Base-by-base conservation (phyloP, 1,140 invertebrate genomes). In the Philopotamus ludificatus region DNA sequence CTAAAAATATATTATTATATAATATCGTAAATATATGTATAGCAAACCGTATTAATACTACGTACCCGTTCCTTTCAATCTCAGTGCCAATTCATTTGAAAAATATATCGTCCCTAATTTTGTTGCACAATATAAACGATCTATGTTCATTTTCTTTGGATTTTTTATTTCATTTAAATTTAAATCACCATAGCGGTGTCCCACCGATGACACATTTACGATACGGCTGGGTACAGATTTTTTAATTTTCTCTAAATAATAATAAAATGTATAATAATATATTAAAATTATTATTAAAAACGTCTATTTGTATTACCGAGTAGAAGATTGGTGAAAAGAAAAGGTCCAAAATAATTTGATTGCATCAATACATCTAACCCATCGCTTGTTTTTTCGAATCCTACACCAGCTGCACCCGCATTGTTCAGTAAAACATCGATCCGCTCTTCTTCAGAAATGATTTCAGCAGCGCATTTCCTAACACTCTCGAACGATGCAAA, bases 311-410 rank as follows among this genome's bases (percentile, higher is more conserved):
- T n/a, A 22, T 16, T 39, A 66, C 91, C 92, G 25, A 83, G 79
- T 18, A 86, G 74, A 49, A 85, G 75, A 72, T 78, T 78, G 1
- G 91, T 94, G 7, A 94, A 74, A 0, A 94, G 79, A 73, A 94
- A 94, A 23, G 88, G 90, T 0, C 90, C 90, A 73, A 92, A 91
- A 73, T 94, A 86, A 78, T 97, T 96, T 0, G 89, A 89, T 18
- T 88, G 91, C 87, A 92, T 93, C 0, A 87, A 89, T 64, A 87
- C 75, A 73, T 94, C 89, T 8, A 94, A 74, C 1, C 88, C 90
- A 77, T 95, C 91, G 73, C 87, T 86, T 82, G 73, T 86, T 15
- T 53, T 15, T 70, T 77, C 84, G 9, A 47, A 15, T 7, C 45
- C 45, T 4, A 47, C 8, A n/a, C 8, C 23, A 3, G 22, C 7